phyloP scores from a whole-genome alignment of 1,140 invertebrate genomes.

The Aradophagus sp. region DNA sequence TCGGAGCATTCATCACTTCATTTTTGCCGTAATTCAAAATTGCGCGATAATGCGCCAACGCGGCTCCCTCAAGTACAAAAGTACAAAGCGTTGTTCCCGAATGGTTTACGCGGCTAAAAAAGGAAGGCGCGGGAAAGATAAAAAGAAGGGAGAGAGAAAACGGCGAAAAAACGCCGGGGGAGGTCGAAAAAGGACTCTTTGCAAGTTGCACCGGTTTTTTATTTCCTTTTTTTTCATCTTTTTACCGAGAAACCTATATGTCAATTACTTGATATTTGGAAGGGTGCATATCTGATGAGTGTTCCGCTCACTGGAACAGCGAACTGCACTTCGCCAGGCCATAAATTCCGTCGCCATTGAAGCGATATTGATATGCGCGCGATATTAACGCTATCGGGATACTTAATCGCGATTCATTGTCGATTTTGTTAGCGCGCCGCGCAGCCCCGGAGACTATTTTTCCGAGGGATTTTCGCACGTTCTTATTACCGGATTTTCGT shows the following conservation, averaged over 20 bases:
- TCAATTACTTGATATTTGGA: slow-evolving; percentile 63
- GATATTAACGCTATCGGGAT: slow-evolving; percentile 54
- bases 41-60: slow-evolving; percentile 12
- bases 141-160: too few relatives aligned
- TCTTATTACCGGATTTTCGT: slow-evolving; percentile 19
- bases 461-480: slow-evolving; percentile 17
- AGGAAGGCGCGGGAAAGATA: too few relatives aligned
- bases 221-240: slow-evolving; percentile 17
- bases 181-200: slow-evolving; percentile 21
- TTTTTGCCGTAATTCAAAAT: slow-evolving; percentile 37
- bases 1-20: slow-evolving; percentile 42
- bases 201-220: slow-evolving; percentile 9
- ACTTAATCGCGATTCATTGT: slow-evolving; percentile 52
- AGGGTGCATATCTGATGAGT: slow-evolving; percentile 68
- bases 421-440: slow-evolving; percentile 34
- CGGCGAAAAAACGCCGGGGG: too few relatives aligned
- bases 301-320: slow-evolving; percentile 64
- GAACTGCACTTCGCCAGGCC: slow-evolving; percentile 67
- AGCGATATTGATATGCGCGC: slow-evolving; percentile 49
- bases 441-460: slow-evolving; percentile 15
- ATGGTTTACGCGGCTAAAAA: slow-evolving; percentile 36
- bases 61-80: slow-evolving; percentile 37
- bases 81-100: slow-evolving; percentile 46
- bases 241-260: slow-evolving; percentile 57
- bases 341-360: slow-evolving; percentile 62